phyloP scores from a whole-genome alignment of 2,888 invertebrate species.

The Brachyptera putata region DNA sequence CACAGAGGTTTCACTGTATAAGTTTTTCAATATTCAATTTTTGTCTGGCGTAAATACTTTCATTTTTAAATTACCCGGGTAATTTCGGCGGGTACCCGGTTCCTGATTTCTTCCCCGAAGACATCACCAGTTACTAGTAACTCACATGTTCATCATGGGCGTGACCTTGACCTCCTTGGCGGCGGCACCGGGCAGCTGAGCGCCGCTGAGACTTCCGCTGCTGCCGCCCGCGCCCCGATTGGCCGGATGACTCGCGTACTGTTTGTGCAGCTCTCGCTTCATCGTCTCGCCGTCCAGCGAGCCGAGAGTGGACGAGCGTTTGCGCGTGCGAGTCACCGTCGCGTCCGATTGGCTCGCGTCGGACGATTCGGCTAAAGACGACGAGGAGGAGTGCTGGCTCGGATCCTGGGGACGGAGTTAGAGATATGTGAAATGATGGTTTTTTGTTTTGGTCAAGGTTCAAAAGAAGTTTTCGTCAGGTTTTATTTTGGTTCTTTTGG shows the following conservation, averaged over 20 bases:
- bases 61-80: no score
- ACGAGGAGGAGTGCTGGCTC: not conserved
- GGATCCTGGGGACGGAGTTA: not conserved
- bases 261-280: conserved; percentile 34
- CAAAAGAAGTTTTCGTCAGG: no score
- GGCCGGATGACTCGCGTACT: conserved; percentile 17
- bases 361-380: not conserved
- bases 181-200: not conserved
- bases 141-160: conserved; percentile 87
- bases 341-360: not conserved
- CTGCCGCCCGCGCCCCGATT: not conserved
- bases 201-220: conserved; percentile 9
- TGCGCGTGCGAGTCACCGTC: not conserved
- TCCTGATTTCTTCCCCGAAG: no score
- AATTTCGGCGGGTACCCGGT: no score
- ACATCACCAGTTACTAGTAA: conserved; percentile 23
- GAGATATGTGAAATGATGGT: no score
- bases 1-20: no score
- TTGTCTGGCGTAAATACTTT: no score
- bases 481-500: no score
- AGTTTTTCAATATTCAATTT: no score
- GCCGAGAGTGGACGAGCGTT: conserved; percentile 37
- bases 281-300: conserved; percentile 36
- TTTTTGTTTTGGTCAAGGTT: not conserved
- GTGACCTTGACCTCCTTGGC: conserved; percentile 23